Evolutionary conservation across 2,888 invertebrate genomes (phyloP), one percentile per base, ranked within the genome.

Genomic region (Apocheima hispidaria): DNA sequence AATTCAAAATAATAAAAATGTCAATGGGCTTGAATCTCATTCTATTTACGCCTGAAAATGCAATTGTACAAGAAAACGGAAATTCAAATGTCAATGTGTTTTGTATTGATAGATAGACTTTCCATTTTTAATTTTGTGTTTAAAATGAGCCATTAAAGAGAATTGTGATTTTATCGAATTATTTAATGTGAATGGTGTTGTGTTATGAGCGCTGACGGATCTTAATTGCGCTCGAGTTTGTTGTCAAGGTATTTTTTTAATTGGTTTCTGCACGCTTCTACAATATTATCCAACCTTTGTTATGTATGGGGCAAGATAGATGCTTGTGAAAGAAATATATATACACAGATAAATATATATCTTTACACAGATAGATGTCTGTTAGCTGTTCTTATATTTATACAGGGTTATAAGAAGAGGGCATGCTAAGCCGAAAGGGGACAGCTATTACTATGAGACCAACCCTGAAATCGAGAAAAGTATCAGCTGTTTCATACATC

Each of bases 221-320:
- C 10, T 40, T 52, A 6, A 60, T 63, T 58, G 43, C 35, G 28
- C 21, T 10, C 40, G 6, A 40, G 14, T 30, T 54, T 28, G 49
- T 56, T 21, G 14, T 48, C 35, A 16, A 68, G 73, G 73, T 73
- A 74, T 28, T 65, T n/a, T n/a, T 43, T 58, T 35, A 40, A 55
- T 55, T 62, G n/a, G 51, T 58, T 36, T 46, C 46, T 38, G 20
- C 35, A 46, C 46, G 46, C 46, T 20, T 20, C 9, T 26, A 18
- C 10, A 10, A n/a, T 26, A 3, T 35, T 21, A 21, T 23, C 21
- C 21, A 30, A 21, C 9, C 12, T 41, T 41, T 41, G 12, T 21
- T 12, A 38, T 18, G 9, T 16, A 48, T 10, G 3, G 12, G 5
- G 2, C 2, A 2, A 3, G 0, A 10, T 23, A 35, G 14, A 0